Base-by-base conservation (phyloP, 1,140 invertebrate species). In the Zaprionus capensis region DNA sequence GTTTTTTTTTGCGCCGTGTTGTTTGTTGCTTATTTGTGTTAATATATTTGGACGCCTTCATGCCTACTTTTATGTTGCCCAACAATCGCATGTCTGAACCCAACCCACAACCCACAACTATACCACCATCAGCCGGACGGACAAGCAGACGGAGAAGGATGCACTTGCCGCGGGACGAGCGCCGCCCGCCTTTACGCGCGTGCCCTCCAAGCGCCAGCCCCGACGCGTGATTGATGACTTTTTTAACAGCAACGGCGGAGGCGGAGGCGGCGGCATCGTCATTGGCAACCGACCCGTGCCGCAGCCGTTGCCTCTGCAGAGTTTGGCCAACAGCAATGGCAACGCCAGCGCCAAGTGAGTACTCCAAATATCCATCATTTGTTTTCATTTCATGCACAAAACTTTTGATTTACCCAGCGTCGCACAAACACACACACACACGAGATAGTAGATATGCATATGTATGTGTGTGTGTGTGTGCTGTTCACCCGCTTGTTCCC, bases 191-290 rank as follows among this genome's bases (percentile, higher is more conserved):
- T 98, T 99, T 91, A 96, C 96, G 49, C 94, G 98, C 78, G 97
- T 96, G n/a, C 97, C 98, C 7, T 99, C 98, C 73, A 95, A 97
- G 77, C 94, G 98, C 74, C 97, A 97, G 86, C 96, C 97, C 79
- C 94, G 97, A 74, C 94, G 97, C 71, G 94, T 96, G 68, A 95
- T 96, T 62, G 96, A 97, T 93, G 95, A 95, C 41, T 93, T 94
- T 77, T 92, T 93, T 72, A 94, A 94, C 78, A 85, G 93, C 93
- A 87, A 93, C 93, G 94, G 93, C 94, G 65, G 51, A 6, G 58
- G 15, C 3, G 67, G 24, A 12, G 38, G 41, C n/a, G 20, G 41
- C 59, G 55, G 38, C 82, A 83, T 83, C 28, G 20, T 46, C 38
- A 76, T 76, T 53, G 78, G 78, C 78, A 87, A 81, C 81, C 80